phyloP scores from a whole-genome alignment of 2,888 invertebrate species.

The Tinea semifulvella region DNA sequence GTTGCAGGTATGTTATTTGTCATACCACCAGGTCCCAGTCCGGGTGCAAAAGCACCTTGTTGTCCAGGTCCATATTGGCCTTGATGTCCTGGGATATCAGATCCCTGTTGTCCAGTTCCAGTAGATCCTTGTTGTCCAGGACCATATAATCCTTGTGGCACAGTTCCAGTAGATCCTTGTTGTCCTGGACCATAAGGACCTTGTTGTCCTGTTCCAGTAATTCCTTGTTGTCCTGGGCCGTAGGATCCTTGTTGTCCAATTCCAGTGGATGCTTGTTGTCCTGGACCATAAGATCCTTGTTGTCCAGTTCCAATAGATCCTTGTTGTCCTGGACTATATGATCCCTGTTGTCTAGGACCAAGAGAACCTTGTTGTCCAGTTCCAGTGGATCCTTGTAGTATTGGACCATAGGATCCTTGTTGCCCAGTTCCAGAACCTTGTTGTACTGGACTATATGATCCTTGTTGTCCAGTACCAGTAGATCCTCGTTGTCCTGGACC shows the following conservation, averaged over 20 bases:
- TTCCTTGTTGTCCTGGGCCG: background rate
- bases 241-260: background rate
- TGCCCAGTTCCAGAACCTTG: background rate
- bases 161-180: background rate
- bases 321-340: too few relatives aligned
- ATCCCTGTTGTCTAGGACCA: background rate
- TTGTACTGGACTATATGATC: too few relatives aligned
- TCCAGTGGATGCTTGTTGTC: conserved; percentile 3
- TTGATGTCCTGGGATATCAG: background rate
- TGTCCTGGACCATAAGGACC: conserved; percentile 17
- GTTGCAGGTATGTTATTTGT: too few relatives aligned
- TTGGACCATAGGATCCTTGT: background rate
- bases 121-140: conserved; percentile 15
- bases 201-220: conserved; percentile 8
- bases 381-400: background rate
- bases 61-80: conserved; percentile 10
- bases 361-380: background rate
- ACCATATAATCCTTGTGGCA: conserved; percentile 15
- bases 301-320: conserved; percentile 1
- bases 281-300: background rate
- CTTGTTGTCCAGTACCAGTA: conserved; percentile 7
- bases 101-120: conserved; percentile 13
- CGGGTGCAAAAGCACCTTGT: conserved; percentile 5
- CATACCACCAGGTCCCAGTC: background rate
- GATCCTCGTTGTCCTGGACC: background rate